Conservation (phyloP, 35 echinoderm and acorn worm species). For the Hemicentrotus pulcherrimus region DNA sequence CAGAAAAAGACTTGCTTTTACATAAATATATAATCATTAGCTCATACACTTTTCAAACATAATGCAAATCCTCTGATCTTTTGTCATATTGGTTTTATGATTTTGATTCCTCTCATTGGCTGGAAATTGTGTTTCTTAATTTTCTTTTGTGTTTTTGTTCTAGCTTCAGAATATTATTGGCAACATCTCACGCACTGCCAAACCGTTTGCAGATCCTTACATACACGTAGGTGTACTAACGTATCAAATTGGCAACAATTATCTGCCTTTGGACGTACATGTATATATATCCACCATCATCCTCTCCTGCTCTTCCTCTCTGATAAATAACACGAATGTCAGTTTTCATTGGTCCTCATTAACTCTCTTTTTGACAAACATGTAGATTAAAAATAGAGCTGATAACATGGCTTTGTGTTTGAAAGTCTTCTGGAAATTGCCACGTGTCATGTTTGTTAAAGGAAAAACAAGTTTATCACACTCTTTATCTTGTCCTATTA, state of each 20-base stretch:
- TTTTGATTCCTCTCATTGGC: background rate
- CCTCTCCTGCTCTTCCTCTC: background rate
- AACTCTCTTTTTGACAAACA: background rate
- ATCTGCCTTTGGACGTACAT: background rate
- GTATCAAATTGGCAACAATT: background rate
- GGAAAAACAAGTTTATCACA: no score
- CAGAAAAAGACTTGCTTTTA: background rate
- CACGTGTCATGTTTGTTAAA: no score
- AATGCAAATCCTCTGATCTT: background rate
- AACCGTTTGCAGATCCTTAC: background rate
- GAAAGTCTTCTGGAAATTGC: no score
- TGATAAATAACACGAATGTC: background rate
- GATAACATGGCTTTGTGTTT: no score
- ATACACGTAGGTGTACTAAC: conserved; percentile 2
- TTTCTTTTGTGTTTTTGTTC: conserved; percentile 12
- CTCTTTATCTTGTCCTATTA: no score
- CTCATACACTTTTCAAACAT: background rate
- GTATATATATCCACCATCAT: background rate
- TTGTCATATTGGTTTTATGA: background rate
- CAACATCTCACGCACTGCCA: background rate
- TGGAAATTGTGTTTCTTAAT: background rate
- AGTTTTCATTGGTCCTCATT: background rate
- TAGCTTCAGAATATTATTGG: conserved; percentile 11
- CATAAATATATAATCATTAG: background rate
- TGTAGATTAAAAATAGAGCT: no score